Evolutionary conservation across 2,888 invertebrate species (phyloP).

Genomic region (Oxycera nigricornis): DNA sequence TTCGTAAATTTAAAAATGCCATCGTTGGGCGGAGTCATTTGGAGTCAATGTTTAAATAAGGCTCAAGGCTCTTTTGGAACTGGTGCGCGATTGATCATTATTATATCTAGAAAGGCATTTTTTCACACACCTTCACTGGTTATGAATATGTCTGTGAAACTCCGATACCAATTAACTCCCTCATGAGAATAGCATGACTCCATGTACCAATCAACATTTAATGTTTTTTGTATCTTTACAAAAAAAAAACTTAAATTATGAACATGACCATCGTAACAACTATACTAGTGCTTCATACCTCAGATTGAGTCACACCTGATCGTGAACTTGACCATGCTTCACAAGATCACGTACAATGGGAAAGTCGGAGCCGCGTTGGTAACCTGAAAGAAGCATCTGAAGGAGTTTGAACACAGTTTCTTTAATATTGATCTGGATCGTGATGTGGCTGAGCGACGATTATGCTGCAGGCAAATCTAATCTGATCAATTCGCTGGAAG

Average conservation of each 20-base stretch:
- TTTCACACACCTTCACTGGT: too few species aligned
- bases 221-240: too few species aligned
- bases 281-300: background rate
- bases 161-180: too few species aligned
- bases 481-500: background rate
- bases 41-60: too few species aligned
- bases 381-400: background rate
- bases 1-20: too few species aligned
- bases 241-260: background rate
- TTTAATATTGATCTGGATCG: slow-evolving; percentile 9
- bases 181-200: too few species aligned
- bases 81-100: too few species aligned
- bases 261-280: background rate
- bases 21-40: too few species aligned
- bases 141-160: too few species aligned
- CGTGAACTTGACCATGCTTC: slow-evolving; percentile 28
- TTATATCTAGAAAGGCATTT: too few species aligned
- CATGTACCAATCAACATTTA: too few species aligned
- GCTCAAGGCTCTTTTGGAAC: too few species aligned
- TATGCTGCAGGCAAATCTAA: background rate
- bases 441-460: background rate
- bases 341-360: slow-evolving; percentile 1
- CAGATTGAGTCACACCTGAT: slow-evolving; percentile 9
- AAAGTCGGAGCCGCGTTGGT: background rate
- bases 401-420: background rate